A percentile compares a stretch with the other conserved stretches of the same genome.
Conservation (phyloP, 2,113 vertebrate genomes). For the Grammomys dolichurus region DNA sequence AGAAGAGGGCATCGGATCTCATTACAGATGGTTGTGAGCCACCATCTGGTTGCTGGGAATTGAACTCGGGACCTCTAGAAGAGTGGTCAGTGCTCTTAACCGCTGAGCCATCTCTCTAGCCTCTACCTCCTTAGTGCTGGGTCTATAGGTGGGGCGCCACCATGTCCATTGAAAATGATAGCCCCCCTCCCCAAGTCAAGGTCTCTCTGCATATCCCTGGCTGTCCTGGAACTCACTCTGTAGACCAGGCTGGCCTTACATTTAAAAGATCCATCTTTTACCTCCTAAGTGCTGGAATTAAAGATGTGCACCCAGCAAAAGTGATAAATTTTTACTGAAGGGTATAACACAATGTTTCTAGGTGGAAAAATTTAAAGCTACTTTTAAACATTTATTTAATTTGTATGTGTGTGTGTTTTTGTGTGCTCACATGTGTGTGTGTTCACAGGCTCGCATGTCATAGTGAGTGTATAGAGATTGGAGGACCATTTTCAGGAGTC, state of each 20-base stretch:
- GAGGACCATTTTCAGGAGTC: neutral
- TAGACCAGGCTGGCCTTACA: neutral
- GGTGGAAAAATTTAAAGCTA: neutral
- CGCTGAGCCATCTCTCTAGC: too few species aligned
- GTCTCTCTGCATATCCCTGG: neutral
- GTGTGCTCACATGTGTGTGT: neutral
- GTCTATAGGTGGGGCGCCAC: neutral
- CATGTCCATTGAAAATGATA: neutral
- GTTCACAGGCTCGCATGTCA: neutral
- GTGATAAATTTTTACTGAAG: neutral
- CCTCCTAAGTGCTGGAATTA: neutral
- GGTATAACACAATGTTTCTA: slow-evolving; percentile 50
- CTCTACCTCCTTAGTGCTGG: neutral
- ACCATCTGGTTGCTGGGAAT: too few species aligned
- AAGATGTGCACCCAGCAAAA: neutral
- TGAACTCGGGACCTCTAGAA: too few species aligned
- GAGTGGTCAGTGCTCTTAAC: too few species aligned
- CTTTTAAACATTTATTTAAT: neutral
- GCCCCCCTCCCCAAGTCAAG: neutral
- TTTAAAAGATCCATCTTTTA: neutral
- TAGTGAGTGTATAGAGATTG: neutral
- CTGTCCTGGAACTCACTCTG: neutral
- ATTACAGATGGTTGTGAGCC: too few species aligned
- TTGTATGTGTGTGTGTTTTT: neutral
- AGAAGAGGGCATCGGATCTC: too few species aligned